Conservation (phyloP, 2,888 invertebrate species). For the Chrysomela aeneicollis region DNA sequence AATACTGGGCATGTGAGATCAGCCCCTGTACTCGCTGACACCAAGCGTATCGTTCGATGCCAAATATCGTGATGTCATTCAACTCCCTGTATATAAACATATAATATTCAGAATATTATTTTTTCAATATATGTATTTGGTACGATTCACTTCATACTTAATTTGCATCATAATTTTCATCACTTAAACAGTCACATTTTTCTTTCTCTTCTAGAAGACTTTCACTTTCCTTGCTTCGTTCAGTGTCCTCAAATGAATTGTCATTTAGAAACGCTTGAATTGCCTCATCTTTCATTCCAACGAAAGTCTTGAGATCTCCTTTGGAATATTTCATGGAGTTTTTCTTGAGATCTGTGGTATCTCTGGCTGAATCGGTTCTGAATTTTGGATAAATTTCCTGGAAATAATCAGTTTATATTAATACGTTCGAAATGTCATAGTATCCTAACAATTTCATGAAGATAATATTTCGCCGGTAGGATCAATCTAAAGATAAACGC, state of each 20-base stretch:
- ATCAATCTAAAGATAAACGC: too few species aligned
- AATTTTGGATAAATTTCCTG: conserved; percentile 54
- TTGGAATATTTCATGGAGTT: conserved; percentile 45
- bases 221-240: conserved; percentile 39
- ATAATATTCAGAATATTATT: too few species aligned
- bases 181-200: conserved; percentile 44
- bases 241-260: conserved; percentile 43
- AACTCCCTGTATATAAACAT: too few species aligned
- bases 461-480: too few species aligned
- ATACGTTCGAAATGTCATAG: too few species aligned
- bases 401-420: conserved; percentile 17
- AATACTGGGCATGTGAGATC: too few species aligned
- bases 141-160: not conserved
- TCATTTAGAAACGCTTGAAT: conserved; percentile 59
- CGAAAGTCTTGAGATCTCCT: conserved; percentile 56
- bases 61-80: too few species aligned
- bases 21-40: too few species aligned
- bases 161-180: conserved; percentile 35
- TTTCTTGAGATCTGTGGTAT: conserved; percentile 42
- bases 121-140: too few species aligned
- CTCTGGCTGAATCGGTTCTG: conserved; percentile 32
- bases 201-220: conserved; percentile 46
- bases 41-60: too few species aligned
- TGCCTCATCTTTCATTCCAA: conserved; percentile 63
- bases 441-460: too few species aligned